These are phyloP conservation scores for Ichneumoninae sp. DNA, from an alignment of 2,888 invertebrate genomes.

Conservation along the genomic window DNA sequence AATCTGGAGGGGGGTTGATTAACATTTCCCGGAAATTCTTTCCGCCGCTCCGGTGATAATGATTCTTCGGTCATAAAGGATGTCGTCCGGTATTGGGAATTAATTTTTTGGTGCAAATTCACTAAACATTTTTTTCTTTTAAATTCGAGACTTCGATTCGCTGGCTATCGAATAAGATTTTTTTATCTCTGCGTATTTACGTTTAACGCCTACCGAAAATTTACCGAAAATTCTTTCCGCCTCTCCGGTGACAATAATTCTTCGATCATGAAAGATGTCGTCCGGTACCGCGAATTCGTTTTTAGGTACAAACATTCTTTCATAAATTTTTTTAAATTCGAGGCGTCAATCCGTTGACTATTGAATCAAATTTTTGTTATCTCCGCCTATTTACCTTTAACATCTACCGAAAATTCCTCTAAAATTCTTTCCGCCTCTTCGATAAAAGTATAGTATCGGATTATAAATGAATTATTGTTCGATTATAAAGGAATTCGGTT, in stretches of 20 bases:
- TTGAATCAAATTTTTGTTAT: constrained; percentile 9
- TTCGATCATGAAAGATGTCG: neutral
- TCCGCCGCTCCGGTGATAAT: neutral
- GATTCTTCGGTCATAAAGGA: neutral
- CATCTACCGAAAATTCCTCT: neutral
- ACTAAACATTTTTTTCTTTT: too few species aligned
- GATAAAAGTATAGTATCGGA: too few species aligned
- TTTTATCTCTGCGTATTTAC: neutral
- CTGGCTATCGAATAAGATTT: constrained; percentile 2
- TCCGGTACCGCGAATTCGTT: constrained; percentile 22
- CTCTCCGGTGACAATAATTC: neutral
- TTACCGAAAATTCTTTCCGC: neutral
- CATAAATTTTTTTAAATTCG: neutral
- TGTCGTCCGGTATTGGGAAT: neutral
- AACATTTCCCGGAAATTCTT: neutral
- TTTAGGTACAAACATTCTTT: neutral
- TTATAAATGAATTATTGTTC: too few species aligned
- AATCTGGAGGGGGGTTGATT: neutral
- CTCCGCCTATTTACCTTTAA: neutral
- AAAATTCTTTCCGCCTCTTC: neutral
- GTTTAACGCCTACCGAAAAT: neutral
- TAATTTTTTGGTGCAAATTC: neutral
- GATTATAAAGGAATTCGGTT: constrained; percentile 6
- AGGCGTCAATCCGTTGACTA: neutral
- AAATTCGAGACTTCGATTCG: neutral